Base-by-base conservation (phyloP, 2,113 vertebrate genomes). In the Toxotes jaculatrix region DNA sequence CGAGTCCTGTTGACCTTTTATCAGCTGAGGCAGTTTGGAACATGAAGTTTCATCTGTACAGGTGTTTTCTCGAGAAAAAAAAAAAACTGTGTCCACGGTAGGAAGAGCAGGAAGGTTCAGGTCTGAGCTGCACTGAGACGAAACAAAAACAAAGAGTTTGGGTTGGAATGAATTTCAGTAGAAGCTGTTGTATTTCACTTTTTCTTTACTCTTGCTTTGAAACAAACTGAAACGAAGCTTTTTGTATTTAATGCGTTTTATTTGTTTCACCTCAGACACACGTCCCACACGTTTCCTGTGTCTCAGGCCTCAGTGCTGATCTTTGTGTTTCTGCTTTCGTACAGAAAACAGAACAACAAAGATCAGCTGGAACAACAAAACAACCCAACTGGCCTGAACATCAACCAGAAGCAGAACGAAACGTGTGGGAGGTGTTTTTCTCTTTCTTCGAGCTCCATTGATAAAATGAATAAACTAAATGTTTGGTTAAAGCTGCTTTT, bases 381-480 rank as follows among this genome's bases (percentile, higher is more conserved):
- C 19, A 84, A 79, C 62, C 14, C 21, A 77, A 72, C 59, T n/a
- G 51, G 66, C 65, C 67, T 45, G n/a, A 21, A 13, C 49, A 43
- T 34, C 60, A 64, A 79, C 38, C 17, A 65, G 60, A 43, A 40
- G 53, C 11, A 40, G 76, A 32, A 43, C 32, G 43, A 51, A 23
- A 14, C 47, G 38, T 7, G 67, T 45, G 31, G 74, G 74, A 67
- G 61, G 42, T 2, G 23, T n/a, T 64, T 27, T 53, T 5, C n/a
- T 74, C 17, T 64, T 55, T 2, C 45, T 75, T 43, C 31, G 49
- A 70, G 51, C 51, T 82, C 60, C 80, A 83, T 83, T 83, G 74
- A 83, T 83, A 66, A 83, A 82, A 77, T 10, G 2, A 69, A 19
- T 27, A 12, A 47, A 14, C 11, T 21, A 51, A 55, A 23, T 53